Base-by-base conservation (phyloP, 30 jellyfish, hydroid and myxozoan species). In the Hydra vulgaris region DNA sequence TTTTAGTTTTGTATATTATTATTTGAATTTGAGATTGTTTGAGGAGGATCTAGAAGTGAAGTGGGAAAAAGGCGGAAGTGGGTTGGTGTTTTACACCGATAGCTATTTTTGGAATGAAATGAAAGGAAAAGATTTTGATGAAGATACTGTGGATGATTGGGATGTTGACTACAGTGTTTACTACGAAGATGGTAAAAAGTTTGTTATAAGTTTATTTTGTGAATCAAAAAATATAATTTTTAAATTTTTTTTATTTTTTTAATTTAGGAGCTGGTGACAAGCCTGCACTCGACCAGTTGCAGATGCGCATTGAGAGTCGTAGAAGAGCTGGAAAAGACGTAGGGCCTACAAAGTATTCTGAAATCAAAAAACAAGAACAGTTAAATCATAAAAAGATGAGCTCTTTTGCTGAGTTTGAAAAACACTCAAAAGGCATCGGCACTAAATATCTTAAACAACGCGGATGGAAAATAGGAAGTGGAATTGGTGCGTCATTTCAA, bases 61-160 rank as follows among this genome's bases (percentile, higher is more conserved):
- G 78, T 87, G 96, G 96, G 96, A 87, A 61, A 87, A 87, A 52
- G 96, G 96, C 18, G 96, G 96, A 20, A 82, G 94, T 76, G 96
- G 96, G 17, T 66, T 87, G 19, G 96, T 87, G 69, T 87, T 87
- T 72, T 87, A 87, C 71, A 87, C 96, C 1, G 96, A 87, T 73
- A 84, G 94, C 12, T 87, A 87, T 83, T 87, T 27, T 70, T 87
- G 96, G 96, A 83, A 87, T 27, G 96, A 87, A 55, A 82, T 82
- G 89, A 87, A 87, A 78, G 96, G 96, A 53, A 87, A 87, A 78
- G 96, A 87, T 27, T 87, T 87, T 52, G 96, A 87, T 76, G 96
- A 82, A 72, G 94, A 87, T 54, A 87, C 96, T 15, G 88, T 77
- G 8, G 94, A 87, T 87, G 96, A 87, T 70, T 87, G 96, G 96